Percentiles rank a stretch among this genome's conserved stretches.
Evolutionary conservation across 2,113 vertebrate genomes (phyloP).

Genomic region (Glaucomys volans): DNA sequence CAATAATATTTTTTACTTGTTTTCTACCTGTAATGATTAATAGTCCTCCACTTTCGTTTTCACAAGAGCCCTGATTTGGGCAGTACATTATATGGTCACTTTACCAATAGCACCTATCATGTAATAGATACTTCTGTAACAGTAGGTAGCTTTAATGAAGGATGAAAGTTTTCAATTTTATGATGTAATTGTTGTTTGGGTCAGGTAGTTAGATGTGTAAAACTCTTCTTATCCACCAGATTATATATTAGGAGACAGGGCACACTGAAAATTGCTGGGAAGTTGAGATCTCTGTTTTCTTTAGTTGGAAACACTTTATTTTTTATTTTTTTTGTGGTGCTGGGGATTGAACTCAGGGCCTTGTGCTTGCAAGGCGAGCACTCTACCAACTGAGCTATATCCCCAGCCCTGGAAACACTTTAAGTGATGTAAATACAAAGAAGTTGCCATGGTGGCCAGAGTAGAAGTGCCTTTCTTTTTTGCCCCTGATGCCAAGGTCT

Average conservation of each 20-base stretch:
- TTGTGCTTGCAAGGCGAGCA: too few relatives aligned
- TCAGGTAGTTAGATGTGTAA: background rate
- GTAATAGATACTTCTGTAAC: background rate
- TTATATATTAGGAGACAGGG: background rate
- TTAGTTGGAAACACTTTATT: background rate
- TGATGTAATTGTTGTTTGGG: background rate
- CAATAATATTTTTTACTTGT: background rate
- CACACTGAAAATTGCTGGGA: background rate
- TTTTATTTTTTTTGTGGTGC: too few relatives aligned
- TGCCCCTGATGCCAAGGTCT: background rate
- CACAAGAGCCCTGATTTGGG: background rate
- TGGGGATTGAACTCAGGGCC: too few relatives aligned
- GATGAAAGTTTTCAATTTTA: background rate
- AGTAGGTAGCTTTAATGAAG: background rate
- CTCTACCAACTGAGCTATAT: too few relatives aligned
- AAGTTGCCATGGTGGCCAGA: background rate
- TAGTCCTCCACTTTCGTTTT: background rate
- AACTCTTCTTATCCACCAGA: background rate
- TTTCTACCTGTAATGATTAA: background rate
- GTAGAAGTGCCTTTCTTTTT: background rate
- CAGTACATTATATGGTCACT: background rate
- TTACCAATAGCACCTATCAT: background rate
- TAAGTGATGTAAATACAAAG: slow-evolving; percentile 14
- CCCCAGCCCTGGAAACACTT: background rate
- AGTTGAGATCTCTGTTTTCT: background rate